Evolutionary conservation across 2,888 invertebrate species (phyloP), one percentile per base, ranked within the genome.

Genomic region (Drosophila neoperkinsi): DNA sequence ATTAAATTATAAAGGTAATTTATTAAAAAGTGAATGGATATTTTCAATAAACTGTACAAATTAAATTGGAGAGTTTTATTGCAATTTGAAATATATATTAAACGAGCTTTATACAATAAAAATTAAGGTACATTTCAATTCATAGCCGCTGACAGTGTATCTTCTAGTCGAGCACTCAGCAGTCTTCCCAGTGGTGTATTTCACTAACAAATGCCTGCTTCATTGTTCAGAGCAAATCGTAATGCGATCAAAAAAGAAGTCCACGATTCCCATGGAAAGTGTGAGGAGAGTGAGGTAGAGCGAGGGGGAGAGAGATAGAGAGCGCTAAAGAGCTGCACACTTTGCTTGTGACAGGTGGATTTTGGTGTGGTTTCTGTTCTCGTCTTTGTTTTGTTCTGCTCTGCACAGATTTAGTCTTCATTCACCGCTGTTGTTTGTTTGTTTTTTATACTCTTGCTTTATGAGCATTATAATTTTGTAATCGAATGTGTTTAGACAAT

Each of bases 311-410:
- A 18, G 34, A 18, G 33, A 43, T n/a, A n/a, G 33, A 43, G 41
- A 41, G 18, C 7, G 38, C 21, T 34, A 57, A 63, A 56, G 36
- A 46, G 55, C 33, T 38, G 31, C 13, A 31, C 25, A 63, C 30
- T 59, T 50, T 25, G 58, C 18, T 36, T 55, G 63, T 74, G 79
- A 84, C 84, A 84, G 84, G 84, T 84, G 87, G 57, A 78, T 82
- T 80, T 61, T 49, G 51, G 63, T 69, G 41, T 71, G 67, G 52
- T 65, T 64, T 70, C 58, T 72, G 65, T 58, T 60, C 71, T 79
- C 64, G 70, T 50, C 59, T 57, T 59, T 58, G 33, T 49, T 55
- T 30, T 62, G 50, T 51, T 73, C 36, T 52, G 52, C 64, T 59
- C 25, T 49, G 65, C 63, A 46, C 71, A 57, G 56, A 55, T 71